Percentiles rank a stretch among this genome's conserved stretches.
phyloP scores from a whole-genome alignment of 1,140 invertebrate genomes.

The Drosophila pseudoananassae region DNA sequence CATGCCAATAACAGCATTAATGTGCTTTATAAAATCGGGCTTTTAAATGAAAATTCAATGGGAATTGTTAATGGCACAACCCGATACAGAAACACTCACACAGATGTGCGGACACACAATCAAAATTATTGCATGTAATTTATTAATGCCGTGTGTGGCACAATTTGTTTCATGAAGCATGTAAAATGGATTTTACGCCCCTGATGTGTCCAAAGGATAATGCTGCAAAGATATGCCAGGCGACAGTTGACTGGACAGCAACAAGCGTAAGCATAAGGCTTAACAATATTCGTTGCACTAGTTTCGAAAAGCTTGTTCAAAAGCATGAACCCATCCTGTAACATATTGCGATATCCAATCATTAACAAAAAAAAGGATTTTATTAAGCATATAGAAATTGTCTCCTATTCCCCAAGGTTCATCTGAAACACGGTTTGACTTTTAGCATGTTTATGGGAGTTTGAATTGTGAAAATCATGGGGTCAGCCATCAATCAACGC shows the following conservation, averaged over 20 bases:
- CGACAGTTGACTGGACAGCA: conserved; percentile 21
- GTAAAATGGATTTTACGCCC: conserved; percentile 66
- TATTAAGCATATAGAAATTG: too few relatives aligned
- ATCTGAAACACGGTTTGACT: not conserved
- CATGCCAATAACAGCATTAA: conserved; percentile 10
- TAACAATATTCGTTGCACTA: conserved; percentile 16
- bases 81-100: conserved; percentile 4
- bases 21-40: conserved; percentile 17
- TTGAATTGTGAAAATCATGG: conserved; percentile 7
- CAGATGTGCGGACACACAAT: conserved; percentile 22
- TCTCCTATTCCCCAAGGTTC: not conserved
- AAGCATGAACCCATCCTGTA: conserved; percentile 16
- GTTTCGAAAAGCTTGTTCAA: conserved; percentile 5
- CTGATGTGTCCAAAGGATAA: conserved; percentile 23
- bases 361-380: conserved; percentile 3
- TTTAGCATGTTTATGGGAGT: conserved; percentile 7
- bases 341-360: conserved; percentile 59
- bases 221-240: conserved; percentile 2
- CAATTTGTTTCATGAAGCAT: conserved; percentile 68
- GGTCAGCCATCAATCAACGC: conserved; percentile 25
- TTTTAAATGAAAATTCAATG: conserved; percentile 55
- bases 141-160: conserved; percentile 66
- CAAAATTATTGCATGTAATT: conserved; percentile 71
- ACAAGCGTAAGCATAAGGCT: conserved; percentile 26
- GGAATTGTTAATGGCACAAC: conserved; percentile 49